Evolutionary conservation across 2,113 vertebrate species (phyloP), one percentile per base, ranked within the genome.

Genomic region (Boulengeromyrus knoepffleri): DNA sequence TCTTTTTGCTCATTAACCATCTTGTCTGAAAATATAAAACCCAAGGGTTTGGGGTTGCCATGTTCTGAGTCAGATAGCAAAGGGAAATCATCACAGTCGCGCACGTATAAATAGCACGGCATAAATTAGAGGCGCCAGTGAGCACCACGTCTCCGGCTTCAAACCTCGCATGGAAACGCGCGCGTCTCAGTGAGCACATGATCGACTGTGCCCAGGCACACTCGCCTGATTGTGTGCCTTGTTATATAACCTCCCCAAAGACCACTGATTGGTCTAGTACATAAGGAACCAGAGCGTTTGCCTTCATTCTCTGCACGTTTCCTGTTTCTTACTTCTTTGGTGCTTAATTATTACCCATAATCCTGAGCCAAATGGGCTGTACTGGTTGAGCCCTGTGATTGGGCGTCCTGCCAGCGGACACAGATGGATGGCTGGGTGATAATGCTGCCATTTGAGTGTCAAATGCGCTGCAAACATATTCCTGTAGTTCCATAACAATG

Each of bases 401-500:
- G 90, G 94, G 95, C 94, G 3, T n/a, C 6, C 27, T 53, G 93
- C 94, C 95, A 95, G 92, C 12, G 84, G 91, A 91, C 90, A 47
- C 95, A 96, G 94, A 95, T 95, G 95, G 95, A 92, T 93, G 93
- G 93, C 77, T 90, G 92, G 91, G 93, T 94, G 93, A 95, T 93
- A 92, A 94, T 94, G 93, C 92, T 91, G 83, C 91, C 89, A 70
- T 92, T 90, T 92, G 92, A 77, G 86, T 91, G 92, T 93, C 93
- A 93, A 93, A 91, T 94, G 92, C 93, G 93, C 94, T 93, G 94
- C 93, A 95, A 93, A 95, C 92, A 91, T 93, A 93, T 93, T 91
- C 94, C n/a, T 13, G 70, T 92, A 94, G 91, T 77, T 74, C 45
- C 91, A 77, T 90, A 89, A 93, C 91, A 90, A 91, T 93, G 87